These are phyloP conservation scores for Sinohyriopsis cumingii DNA, from an alignment of 2,888 invertebrate species.

Conservation along the genomic window DNA sequence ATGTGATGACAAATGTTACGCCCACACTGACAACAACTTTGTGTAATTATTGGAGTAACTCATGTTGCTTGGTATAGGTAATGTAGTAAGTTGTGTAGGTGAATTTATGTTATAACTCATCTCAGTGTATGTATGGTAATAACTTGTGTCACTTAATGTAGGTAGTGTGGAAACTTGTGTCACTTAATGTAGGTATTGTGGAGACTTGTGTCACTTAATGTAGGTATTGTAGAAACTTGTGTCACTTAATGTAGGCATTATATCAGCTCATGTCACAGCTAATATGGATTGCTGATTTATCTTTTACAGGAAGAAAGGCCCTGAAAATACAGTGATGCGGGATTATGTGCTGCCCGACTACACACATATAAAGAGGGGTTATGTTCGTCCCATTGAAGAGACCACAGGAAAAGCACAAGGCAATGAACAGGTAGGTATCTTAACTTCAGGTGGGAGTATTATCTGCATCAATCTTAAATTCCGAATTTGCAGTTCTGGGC, in stretches of 20 bases:
- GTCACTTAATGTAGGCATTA: not conserved
- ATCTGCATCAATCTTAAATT: not conserved
- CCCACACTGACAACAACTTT: too few relatives aligned
- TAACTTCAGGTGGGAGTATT: not conserved
- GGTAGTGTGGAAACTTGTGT: too few relatives aligned
- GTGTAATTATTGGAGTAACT: too few relatives aligned
- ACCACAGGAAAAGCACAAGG: constrained; percentile 67
- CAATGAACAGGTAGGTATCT: constrained; percentile 71
- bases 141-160: too few relatives aligned
- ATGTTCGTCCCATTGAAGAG: constrained; percentile 75
- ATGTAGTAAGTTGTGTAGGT: too few relatives aligned
- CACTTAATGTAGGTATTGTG: too few relatives aligned
- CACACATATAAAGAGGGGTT: constrained; percentile 89
- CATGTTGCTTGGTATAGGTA: too few relatives aligned
- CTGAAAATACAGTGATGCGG: constrained; percentile 80
- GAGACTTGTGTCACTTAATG: too few relatives aligned
- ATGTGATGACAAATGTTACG: too few relatives aligned
- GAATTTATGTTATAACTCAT: too few relatives aligned
- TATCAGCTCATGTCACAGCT: constrained; percentile 1
- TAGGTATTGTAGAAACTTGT: too few relatives aligned
- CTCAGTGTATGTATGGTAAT: too few relatives aligned
- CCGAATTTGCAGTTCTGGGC: not conserved
- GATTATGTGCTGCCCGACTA: constrained; percentile 98
- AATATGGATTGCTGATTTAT: constrained; percentile 1
- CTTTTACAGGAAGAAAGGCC: constrained; percentile 60